These are phyloP conservation scores for Erythrolamprus reginae DNA, from an alignment of 2,113 vertebrate genomes.

Conservation along the genomic window DNA sequence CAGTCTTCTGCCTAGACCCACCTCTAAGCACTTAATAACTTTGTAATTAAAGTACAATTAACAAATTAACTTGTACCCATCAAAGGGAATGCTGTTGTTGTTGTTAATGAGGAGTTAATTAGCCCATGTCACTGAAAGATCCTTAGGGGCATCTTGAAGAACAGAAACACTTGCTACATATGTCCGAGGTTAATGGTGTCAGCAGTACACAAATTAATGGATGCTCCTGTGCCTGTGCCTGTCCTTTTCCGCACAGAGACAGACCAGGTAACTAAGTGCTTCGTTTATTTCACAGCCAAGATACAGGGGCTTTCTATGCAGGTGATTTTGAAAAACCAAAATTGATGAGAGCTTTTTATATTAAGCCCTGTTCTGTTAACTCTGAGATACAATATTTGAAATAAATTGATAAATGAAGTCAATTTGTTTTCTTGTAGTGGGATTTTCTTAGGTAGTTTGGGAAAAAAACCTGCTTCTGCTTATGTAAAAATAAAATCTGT, in stretches of 20 bases:
- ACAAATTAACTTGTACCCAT: slow-evolving; percentile 66
- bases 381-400: not conserved
- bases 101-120: slow-evolving; percentile 69
- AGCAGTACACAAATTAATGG: slow-evolving; percentile 31
- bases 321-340: not conserved
- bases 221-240: slow-evolving; percentile 36
- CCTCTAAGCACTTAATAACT: slow-evolving; percentile 67
- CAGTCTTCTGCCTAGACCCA: slow-evolving; percentile 52
- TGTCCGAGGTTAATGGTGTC: slow-evolving; percentile 42
- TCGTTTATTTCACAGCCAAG: not conserved
- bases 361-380: not conserved
- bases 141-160: slow-evolving; percentile 51
- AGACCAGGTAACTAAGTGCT: slow-evolving; percentile 16
- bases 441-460: not conserved
- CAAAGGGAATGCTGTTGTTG: slow-evolving; percentile 62
- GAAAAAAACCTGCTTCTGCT: not conserved
- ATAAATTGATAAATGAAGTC: not conserved
- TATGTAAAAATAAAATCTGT: not conserved
- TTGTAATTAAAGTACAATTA: slow-evolving; percentile 72
- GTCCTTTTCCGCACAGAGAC: accelerated
- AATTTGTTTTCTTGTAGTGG: not conserved
- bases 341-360: not conserved
- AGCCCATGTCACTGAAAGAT: slow-evolving; percentile 53
- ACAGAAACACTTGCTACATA: slow-evolving; percentile 41
- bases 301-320: slow-evolving; percentile 2